These are phyloP conservation scores for Orestias chungarensis DNA, from an alignment of 2,797 vertebrate species.

Conservation along the genomic window DNA sequence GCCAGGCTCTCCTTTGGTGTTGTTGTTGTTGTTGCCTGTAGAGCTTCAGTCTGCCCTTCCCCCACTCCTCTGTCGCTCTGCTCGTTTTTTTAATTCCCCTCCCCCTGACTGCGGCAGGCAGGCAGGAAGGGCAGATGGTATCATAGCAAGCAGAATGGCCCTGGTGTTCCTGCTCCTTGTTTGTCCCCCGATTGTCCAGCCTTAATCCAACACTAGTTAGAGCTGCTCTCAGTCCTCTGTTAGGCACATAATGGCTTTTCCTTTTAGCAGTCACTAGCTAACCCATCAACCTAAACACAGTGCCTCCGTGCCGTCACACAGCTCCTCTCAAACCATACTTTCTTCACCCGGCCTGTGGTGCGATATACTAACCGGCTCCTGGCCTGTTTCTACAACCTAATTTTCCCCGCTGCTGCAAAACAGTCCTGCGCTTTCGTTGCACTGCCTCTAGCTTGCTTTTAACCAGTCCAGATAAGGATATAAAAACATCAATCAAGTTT, in stretches of 20 bases:
- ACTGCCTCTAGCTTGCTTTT: conserved; percentile 19
- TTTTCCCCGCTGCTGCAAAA: conserved; percentile 20
- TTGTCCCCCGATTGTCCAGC: conserved; percentile 91
- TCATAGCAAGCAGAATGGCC: conserved; percentile 88
- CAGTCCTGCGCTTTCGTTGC: not conserved
- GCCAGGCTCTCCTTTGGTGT: conserved; percentile 63
- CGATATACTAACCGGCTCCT: conserved; percentile 23
- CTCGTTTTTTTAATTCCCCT: conserved; percentile 73
- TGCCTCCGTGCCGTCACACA: conserved; percentile 66
- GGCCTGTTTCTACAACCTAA: conserved; percentile 17
- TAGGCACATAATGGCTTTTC: conserved; percentile 91
- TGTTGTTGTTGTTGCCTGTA: conserved; percentile 78
- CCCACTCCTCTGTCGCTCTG: conserved; percentile 72
- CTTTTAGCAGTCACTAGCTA: conserved; percentile 77
- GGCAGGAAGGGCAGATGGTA: conserved; percentile 88
- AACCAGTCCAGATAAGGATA: conserved; percentile 20
- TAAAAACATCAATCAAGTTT: conserved; percentile 16
- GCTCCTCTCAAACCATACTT: conserved; percentile 38
- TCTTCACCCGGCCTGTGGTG: conserved; percentile 18
- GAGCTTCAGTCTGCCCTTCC: conserved; percentile 71
- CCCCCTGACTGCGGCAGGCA: conserved; percentile 90
- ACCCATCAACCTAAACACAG: conserved; percentile 65
- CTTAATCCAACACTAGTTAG: conserved; percentile 88
- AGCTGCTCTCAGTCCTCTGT: conserved; percentile 86
- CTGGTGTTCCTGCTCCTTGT: conserved; percentile 90